Conservation (phyloP, 2,797 vertebrate species). For the Sebastolobus altivelis region DNA sequence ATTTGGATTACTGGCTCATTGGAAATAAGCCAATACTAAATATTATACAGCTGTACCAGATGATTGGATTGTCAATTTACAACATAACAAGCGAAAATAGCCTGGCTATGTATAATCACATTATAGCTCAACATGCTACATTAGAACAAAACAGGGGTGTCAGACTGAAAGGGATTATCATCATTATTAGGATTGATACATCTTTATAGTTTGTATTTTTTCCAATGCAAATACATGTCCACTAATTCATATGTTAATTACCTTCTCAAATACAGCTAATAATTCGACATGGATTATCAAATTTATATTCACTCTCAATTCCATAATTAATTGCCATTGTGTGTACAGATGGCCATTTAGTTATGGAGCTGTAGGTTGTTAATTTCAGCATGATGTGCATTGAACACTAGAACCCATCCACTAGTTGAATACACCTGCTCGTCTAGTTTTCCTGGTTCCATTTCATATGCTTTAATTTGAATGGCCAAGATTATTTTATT, state of each 20-base stretch:
- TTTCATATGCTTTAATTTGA: too few relatives aligned
- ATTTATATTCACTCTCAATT: slow-evolving; percentile 16
- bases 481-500: too few relatives aligned
- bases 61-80: slow-evolving; percentile 39
- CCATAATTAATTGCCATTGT: slow-evolving; percentile 18
- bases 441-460: not conserved
- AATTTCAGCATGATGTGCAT: not conserved
- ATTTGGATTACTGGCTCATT: slow-evolving; percentile 9
- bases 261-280: not conserved
- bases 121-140: slow-evolving; percentile 23
- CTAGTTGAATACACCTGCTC: not conserved
- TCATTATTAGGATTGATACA: slow-evolving; percentile 4
- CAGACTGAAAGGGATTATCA: slow-evolving; percentile 2
- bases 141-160: slow-evolving; percentile 5
- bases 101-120: not conserved
- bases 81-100: not conserved
- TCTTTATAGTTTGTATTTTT: not conserved
- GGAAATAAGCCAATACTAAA: slow-evolving; percentile 19
- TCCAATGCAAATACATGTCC: not conserved
- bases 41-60: slow-evolving; percentile 9
- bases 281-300: slow-evolving; percentile 11
- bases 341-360: slow-evolving; percentile 4
- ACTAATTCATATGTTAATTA: slow-evolving; percentile 26
- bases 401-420: too few relatives aligned
- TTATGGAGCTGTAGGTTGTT: not conserved